A percentile compares a stretch with the other conserved stretches of the same genome.
phyloP scores from a whole-genome alignment of 1,140 invertebrate species.

The Heliothis subflexa region DNA sequence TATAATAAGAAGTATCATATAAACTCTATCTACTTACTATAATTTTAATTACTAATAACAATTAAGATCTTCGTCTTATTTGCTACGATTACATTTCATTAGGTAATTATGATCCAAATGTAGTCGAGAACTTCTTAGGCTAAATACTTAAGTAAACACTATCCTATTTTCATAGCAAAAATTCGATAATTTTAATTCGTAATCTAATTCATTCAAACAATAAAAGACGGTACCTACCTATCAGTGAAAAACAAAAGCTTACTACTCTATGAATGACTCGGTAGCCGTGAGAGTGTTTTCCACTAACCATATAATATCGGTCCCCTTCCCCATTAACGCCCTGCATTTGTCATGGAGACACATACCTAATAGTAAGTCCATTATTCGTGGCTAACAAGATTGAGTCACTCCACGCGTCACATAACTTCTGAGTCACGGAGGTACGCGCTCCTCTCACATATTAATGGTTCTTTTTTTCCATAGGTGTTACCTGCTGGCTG shows the following conservation, averaged over 20 bases:
- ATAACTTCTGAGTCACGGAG: slow-evolving; percentile 73
- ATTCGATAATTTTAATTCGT: neutral
- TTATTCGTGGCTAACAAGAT: slow-evolving; percentile 62
- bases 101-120: too few species aligned
- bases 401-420: slow-evolving; percentile 76
- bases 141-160: too few species aligned
- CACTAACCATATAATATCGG: neutral
- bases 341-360: slow-evolving; percentile 49
- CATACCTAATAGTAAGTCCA: slow-evolving; percentile 30
- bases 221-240: too few species aligned
- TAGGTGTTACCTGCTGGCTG: slow-evolving; percentile 72
- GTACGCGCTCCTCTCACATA: slow-evolving; percentile 59
- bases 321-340: slow-evolving; percentile 28
- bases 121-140: too few species aligned
- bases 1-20: too few species aligned
- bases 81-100: too few species aligned
- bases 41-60: too few species aligned
- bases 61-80: too few species aligned
- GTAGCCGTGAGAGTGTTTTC: neutral
- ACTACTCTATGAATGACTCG: neutral
- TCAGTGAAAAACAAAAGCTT: neutral
- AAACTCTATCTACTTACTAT: too few species aligned
- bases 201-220: too few species aligned
- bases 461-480: slow-evolving; percentile 65
- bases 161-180: neutral